phyloP scores from a whole-genome alignment of 2,797 vertebrate genomes.

The Astyanax mexicanus region DNA sequence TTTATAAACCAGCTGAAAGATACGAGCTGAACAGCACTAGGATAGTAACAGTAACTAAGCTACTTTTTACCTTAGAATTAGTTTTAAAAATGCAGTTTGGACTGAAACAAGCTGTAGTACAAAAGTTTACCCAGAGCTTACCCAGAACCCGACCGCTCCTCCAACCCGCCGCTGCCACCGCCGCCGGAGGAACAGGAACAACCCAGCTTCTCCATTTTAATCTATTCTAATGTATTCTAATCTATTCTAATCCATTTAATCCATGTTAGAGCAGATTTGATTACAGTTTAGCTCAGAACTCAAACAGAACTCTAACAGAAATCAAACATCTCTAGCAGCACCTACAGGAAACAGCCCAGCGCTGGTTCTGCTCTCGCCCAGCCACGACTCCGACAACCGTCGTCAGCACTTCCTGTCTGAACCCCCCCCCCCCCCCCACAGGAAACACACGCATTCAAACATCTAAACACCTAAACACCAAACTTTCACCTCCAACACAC shows the following conservation, averaged over 20 bases:
- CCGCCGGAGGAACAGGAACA: not conserved
- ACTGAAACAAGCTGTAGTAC: not conserved
- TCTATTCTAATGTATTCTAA: slow-evolving; percentile 15
- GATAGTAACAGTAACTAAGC: no score
- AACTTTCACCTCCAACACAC: slow-evolving; percentile 59
- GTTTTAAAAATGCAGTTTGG: not conserved
- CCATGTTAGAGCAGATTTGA: no score
- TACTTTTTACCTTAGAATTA: no score
- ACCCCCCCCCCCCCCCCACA: slow-evolving; percentile 52
- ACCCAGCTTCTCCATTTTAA: not conserved
- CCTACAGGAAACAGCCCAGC: slow-evolving; percentile 62
- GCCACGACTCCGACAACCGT: slow-evolving; percentile 66
- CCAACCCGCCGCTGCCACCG: not conserved
- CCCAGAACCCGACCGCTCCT: no score
- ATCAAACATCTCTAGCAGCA: no score
- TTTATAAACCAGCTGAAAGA: no score
- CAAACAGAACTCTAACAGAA: no score
- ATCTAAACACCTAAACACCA: slow-evolving; percentile 39
- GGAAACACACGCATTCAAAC: slow-evolving; percentile 68
- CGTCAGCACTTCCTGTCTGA: slow-evolving; percentile 79
- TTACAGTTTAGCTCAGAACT: no score
- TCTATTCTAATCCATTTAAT: no score
- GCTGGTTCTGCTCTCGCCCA: slow-evolving; percentile 58
- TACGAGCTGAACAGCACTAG: no score
- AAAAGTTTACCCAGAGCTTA: no score